A percentile compares a stretch with the other conserved stretches of the same genome.
Evolutionary conservation across 2,113 vertebrate species (phyloP).

Genomic region (Odontophorus gujanensis): DNA sequence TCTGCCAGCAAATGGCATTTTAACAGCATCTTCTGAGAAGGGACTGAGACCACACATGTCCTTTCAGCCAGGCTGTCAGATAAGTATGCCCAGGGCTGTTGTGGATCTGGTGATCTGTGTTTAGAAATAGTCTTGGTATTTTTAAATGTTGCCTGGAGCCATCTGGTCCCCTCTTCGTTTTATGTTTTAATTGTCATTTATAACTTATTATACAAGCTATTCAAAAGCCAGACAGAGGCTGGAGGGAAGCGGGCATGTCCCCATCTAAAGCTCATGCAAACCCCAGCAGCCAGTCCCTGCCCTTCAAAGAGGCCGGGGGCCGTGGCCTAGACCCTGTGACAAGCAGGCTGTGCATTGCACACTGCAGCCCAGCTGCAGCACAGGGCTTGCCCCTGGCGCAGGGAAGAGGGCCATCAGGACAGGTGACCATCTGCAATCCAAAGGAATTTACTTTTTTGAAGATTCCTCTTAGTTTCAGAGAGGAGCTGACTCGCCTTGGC

Average conservation of each 20-base stretch:
- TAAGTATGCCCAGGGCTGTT: conserved; percentile 32
- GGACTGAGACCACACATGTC: conserved; percentile 6
- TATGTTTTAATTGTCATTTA: conserved; percentile 50
- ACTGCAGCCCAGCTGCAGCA: accelerated
- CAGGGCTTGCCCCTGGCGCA: not conserved
- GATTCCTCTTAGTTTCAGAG: conserved; percentile 10
- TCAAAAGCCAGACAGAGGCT: conserved; percentile 33
- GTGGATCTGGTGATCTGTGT: conserved; percentile 28
- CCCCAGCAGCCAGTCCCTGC: not conserved
- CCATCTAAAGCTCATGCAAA: not conserved
- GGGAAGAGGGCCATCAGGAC: conserved; percentile 17
- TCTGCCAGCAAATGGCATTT: not conserved
- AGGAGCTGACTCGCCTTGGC: not conserved
- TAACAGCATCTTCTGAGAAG: not conserved
- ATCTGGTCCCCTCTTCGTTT: conserved; percentile 47
- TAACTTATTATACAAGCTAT: conserved; percentile 29
- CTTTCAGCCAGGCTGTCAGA: conserved; percentile 31
- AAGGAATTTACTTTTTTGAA: not conserved
- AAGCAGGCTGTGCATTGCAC: accelerated
- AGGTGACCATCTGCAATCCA: not conserved
- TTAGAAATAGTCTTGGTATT: conserved; percentile 55
- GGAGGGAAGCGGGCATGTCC: not conserved
- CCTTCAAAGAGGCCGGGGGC: not conserved
- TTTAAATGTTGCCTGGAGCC: conserved; percentile 57
- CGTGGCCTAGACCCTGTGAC: not conserved